These are phyloP conservation scores for Ginglymostoma cirratum DNA, from an alignment of 2,113 vertebrate species.

Conservation along the genomic window DNA sequence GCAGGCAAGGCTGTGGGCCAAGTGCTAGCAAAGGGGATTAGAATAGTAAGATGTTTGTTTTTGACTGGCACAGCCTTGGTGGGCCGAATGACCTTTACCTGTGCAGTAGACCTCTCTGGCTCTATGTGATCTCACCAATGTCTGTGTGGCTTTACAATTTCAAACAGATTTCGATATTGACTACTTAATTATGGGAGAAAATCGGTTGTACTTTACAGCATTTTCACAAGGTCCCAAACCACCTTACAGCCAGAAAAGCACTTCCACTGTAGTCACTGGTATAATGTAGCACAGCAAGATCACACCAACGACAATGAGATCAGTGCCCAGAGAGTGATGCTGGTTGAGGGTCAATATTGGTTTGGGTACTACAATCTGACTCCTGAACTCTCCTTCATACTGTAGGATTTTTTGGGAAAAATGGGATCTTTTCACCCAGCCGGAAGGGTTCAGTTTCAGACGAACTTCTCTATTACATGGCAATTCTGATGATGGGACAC, in stretches of 20 bases:
- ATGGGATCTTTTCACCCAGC: neutral
- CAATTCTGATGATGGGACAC: neutral
- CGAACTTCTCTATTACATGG: neutral
- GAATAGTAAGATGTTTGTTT: too few species aligned
- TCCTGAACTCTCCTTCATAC: neutral
- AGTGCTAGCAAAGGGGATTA: too few species aligned
- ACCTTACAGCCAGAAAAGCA: neutral
- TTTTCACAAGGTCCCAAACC: neutral
- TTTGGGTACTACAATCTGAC: neutral
- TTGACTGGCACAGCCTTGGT: too few species aligned
- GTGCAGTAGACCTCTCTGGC: too few species aligned
- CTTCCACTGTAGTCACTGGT: neutral
- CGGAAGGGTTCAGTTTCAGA: neutral
- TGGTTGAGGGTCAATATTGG: neutral
- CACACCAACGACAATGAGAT: neutral
- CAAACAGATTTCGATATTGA: neutral
- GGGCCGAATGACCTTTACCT: too few species aligned
- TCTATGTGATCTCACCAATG: too few species aligned
- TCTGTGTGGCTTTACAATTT: neutral
- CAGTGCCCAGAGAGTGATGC: neutral
- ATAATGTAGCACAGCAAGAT: neutral
- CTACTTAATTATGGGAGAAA: neutral
- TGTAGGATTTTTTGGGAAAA: too few species aligned
- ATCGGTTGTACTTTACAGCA: too few species aligned
- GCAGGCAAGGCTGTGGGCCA: too few species aligned